These are phyloP conservation scores for roundworm (Caenorhabditis elegans) DNA, from an alignment of 1,140 invertebrate genomes.

Conservation along the genomic window WBcel235 BX284602.5:6637001-6637500, in stretches of 20 bases:
- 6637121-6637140: neutral
- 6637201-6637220: neutral
- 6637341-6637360: neutral
- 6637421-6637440: neutral
- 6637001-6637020: slow-evolving; percentile 4
- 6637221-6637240: slow-evolving; percentile 23
- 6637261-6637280: neutral
- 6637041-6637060: neutral
- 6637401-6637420: neutral
- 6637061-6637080: neutral
- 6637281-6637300: too few species aligned
- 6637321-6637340: slow-evolving; percentile 17
- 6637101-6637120: neutral
- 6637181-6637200: neutral
- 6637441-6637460: neutral
- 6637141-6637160: neutral
- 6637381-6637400: neutral
- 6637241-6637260: slow-evolving; percentile 3
- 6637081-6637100: neutral
- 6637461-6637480: too few species aligned
- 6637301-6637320: too few species aligned
- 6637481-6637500: too few species aligned
- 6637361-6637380: neutral
- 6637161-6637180: neutral
- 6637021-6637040: neutral